Evolutionary conservation across 2,888 invertebrate species (phyloP).

Genomic region (Rhagophthalmus giganteus): DNA sequence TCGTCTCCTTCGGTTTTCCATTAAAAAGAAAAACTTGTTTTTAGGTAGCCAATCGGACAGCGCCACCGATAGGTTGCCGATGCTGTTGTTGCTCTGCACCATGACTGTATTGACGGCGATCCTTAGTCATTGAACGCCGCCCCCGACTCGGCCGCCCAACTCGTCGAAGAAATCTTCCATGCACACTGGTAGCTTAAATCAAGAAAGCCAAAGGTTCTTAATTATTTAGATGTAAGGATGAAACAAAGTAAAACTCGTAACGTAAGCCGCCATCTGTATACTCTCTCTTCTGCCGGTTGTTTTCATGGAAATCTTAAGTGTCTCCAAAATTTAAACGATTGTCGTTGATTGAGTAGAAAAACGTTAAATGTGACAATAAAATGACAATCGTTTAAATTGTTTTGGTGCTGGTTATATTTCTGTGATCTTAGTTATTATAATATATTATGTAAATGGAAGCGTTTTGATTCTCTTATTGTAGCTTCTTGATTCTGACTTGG

Average conservation of each 20-base stretch:
- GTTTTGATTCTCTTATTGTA: conserved; percentile 1
- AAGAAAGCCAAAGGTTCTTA: conserved; percentile 39
- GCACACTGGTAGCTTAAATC: conserved; percentile 48
- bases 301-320: conserved; percentile 24
- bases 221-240: background rate
- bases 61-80: conserved; percentile 15
- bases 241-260: too few species aligned
- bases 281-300: background rate
- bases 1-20: too few species aligned
- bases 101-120: conserved; percentile 37
- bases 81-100: conserved; percentile 32
- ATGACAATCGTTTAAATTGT: conserved; percentile 17
- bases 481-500: background rate
- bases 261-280: too few species aligned
- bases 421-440: conserved; percentile 26
- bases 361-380: conserved; percentile 10
- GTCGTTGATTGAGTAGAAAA: conserved; percentile 2
- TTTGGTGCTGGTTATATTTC: conserved; percentile 30
- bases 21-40: conserved; percentile 3
- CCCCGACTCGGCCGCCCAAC: conserved; percentile 16
- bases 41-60: conserved; percentile 8
- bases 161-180: conserved; percentile 40
- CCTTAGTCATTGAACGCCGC: conserved; percentile 33
- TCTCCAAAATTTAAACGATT: conserved; percentile 19
- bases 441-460: background rate